Conservation (phyloP, 37 sponge, comb jelly and placozoan genomes). For the Diacarnus erythraeanus region DNA sequence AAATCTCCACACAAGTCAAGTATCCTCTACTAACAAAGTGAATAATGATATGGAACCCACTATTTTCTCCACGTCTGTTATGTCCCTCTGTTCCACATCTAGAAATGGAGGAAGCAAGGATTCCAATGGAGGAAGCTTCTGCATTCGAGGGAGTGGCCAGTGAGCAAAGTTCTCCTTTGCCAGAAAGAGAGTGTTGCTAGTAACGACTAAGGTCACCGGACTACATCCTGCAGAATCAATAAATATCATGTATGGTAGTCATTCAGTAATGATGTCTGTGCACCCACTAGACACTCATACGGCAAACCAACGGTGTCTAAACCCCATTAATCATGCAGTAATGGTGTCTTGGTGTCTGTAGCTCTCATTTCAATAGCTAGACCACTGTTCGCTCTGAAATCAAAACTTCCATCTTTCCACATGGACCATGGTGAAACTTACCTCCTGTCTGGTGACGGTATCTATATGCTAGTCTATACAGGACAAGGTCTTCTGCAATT, state of each 20-base stretch:
- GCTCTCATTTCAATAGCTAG: too few relatives aligned
- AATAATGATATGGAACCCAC: conserved; percentile 20
- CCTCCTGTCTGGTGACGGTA: neutral
- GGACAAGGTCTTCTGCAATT: neutral
- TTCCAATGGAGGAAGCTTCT: conserved; percentile 18
- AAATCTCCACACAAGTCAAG: neutral
- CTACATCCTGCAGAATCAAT: conserved; percentile 9
- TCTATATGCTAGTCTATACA: conserved; percentile 17
- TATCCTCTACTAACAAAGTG: too few relatives aligned
- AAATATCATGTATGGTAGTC: neutral
- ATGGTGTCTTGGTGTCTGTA: too few relatives aligned
- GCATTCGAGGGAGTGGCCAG: conserved; percentile 48
- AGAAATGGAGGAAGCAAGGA: conserved; percentile 36
- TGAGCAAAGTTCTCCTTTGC: conserved; percentile 56
- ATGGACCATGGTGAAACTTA: neutral
- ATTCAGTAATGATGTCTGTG: too few relatives aligned
- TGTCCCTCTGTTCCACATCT: conserved; percentile 31
- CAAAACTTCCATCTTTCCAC: neutral
- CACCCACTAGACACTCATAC: too few relatives aligned
- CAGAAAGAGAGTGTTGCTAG: conserved; percentile 22
- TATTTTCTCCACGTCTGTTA: conserved; percentile 58
- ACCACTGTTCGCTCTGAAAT: too few relatives aligned
- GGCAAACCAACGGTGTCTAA: too few relatives aligned
- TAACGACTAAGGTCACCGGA: conserved; percentile 42
- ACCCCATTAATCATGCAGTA: too few relatives aligned